Evolutionary conservation across 2,113 vertebrate species (phyloP), one percentile per base, ranked within the genome.

Genomic region (Struthio camelus): DNA sequence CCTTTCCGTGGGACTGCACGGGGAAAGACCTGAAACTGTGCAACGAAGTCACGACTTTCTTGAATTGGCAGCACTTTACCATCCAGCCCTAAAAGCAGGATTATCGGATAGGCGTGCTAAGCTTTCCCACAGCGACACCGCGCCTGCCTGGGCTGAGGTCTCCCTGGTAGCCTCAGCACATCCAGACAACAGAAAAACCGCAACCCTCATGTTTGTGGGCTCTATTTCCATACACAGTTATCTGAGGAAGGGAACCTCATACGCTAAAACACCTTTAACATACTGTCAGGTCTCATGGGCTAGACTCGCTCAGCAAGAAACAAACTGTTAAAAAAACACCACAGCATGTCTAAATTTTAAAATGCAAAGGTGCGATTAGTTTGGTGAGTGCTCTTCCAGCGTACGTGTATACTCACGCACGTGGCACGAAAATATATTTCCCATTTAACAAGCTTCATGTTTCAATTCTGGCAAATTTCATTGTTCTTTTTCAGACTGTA

Each of bases 41-140:
- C 10, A 75, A 53, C 56, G 80, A 82, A 51, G 53, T 82, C 59
- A 82, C 59, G 19, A 53, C 69, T 53, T 30, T 75, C 71, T 85
- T 46, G 73, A 88, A 59, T 11, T n/a, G 50, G 70, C 76, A 91
- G 54, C 59, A 85, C 65, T 90, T 78, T 70, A 81, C 30, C 51
- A 85, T 46, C 56, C 56, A 85, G 54, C 27, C 6, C 23, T 53
- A 91, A 91, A 89, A 54, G 4, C 25, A 65, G 3, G 10, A 78
- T 73, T 75, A 88, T 69, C 69, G 78, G 73, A 53, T 5, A 64
- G 80, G 72, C 71, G 61, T 2, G 3, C 48, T 5, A 56, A 54
- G n/a, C 64, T 59, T 72, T n/a, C 6, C 8, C 42, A 17, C 25
- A 40, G 67, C 15, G 42, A 73, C 30, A 19, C 51, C 67, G 20